Conservation (phyloP, 1,140 invertebrate genomes). For the Lanistes nyassanus region DNA sequence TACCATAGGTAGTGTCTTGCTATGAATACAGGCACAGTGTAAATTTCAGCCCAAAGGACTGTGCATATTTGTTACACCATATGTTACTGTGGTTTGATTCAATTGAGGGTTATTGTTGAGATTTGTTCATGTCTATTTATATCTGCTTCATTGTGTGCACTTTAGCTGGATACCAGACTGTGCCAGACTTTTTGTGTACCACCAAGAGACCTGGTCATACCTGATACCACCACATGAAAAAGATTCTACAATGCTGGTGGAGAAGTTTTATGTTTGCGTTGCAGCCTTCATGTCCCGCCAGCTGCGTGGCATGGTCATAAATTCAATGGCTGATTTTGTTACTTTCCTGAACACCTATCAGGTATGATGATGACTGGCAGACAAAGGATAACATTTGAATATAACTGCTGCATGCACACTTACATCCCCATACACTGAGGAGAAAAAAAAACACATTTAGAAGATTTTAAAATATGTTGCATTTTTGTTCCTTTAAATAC, state of each 20-base stretch:
- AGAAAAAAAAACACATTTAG: neutral
- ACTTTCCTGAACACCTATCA: constrained; percentile 70
- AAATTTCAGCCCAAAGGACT: too few species aligned
- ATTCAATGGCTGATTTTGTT: constrained; percentile 80
- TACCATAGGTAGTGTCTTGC: too few species aligned
- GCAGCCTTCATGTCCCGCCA: constrained; percentile 82
- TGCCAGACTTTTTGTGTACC: constrained; percentile 77
- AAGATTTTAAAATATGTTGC: too few species aligned
- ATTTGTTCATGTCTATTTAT: too few species aligned
- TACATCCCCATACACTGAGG: too few species aligned
- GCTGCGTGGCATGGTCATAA: constrained; percentile 79
- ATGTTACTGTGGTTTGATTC: too few species aligned
- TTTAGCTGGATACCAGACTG: constrained; percentile 79
- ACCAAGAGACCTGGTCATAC: constrained; percentile 75
- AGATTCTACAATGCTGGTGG: constrained; percentile 71
- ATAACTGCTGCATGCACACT: neutral
- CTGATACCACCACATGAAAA: constrained; percentile 74
- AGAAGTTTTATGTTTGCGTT: constrained; percentile 78
- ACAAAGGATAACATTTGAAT: too few species aligned
- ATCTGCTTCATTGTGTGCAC: constrained; percentile 6
- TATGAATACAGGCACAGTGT: too few species aligned
- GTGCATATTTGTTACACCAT: too few species aligned
- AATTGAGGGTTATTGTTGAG: too few species aligned
- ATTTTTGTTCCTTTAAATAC: too few species aligned
- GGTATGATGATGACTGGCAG: neutral